These are phyloP conservation scores for Acromyrmex heyeri DNA, from an alignment of 1,140 invertebrate genomes.

Conservation along the genomic window DNA sequence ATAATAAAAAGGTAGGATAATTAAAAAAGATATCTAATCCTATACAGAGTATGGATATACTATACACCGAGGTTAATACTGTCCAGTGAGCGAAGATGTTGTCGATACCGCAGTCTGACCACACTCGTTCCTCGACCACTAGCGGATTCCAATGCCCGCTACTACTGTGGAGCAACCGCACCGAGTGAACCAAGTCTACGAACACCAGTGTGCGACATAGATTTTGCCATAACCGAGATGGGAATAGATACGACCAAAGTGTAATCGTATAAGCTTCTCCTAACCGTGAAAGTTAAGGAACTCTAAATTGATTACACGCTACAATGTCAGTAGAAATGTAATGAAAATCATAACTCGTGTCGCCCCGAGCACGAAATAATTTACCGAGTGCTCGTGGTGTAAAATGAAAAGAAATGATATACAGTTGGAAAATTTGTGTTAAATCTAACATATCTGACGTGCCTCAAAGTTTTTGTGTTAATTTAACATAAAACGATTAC, in stretches of 20 bases:
- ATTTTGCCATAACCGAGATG: slow-evolving; percentile 59
- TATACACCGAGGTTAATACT: slow-evolving; percentile 7
- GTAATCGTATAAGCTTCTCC: slow-evolving; percentile 53
- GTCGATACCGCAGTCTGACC: slow-evolving; percentile 38
- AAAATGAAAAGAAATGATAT: neutral
- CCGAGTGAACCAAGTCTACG: neutral
- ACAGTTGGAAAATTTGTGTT: too few relatives aligned
- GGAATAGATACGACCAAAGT: slow-evolving; percentile 51
- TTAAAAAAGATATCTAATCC: neutral
- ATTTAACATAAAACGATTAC: too few relatives aligned
- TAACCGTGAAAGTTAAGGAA: slow-evolving; percentile 36
- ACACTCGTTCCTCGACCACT: slow-evolving; percentile 51
- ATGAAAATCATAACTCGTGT: slow-evolving; percentile 39
- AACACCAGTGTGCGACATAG: slow-evolving; percentile 25
- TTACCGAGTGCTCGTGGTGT: neutral
- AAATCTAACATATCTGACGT: too few relatives aligned
- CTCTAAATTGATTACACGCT: slow-evolving; percentile 54
- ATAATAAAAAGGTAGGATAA: too few relatives aligned
- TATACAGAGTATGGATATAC: neutral
- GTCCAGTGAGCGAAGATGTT: slow-evolving; percentile 38
- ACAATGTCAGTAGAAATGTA: slow-evolving; percentile 22
- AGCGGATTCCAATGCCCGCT: slow-evolving; percentile 41
- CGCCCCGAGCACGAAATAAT: neutral
- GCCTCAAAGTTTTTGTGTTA: too few relatives aligned
- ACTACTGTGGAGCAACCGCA: slow-evolving; percentile 36